Evolutionary conservation across 2,888 invertebrate genomes (phyloP).

Genomic region (Ramazzottius varieornatus): DNA sequence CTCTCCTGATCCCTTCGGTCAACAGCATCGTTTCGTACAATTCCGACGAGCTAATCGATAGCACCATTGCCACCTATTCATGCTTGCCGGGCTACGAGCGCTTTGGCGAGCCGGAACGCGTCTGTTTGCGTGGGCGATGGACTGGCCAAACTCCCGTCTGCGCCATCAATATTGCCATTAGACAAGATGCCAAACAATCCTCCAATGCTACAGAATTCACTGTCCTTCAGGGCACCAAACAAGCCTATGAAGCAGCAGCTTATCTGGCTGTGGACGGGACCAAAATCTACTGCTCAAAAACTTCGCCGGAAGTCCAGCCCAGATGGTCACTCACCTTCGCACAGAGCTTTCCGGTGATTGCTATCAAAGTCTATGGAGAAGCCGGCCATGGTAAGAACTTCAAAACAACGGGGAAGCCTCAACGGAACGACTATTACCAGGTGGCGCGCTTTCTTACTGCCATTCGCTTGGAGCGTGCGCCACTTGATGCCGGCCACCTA

Average conservation of each 20-base stretch:
- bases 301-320: background rate
- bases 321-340: background rate
- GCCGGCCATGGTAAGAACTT: too few relatives aligned
- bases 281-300: background rate
- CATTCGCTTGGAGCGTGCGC: too few relatives aligned
- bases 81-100: constrained; percentile 2
- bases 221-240: background rate
- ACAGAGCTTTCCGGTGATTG: background rate
- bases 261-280: constrained; percentile 1
- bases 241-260: background rate
- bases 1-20: background rate
- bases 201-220: constrained; percentile 2
- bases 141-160: background rate
- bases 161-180: background rate
- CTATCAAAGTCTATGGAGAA: background rate
- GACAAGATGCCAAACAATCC: background rate
- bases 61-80: background rate
- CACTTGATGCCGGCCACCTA: too few relatives aligned
- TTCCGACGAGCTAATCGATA: background rate
- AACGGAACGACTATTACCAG: too few relatives aligned
- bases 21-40: background rate
- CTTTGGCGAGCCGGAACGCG: background rate
- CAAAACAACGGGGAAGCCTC: too few relatives aligned
- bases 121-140: background rate
- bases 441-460: too few relatives aligned